Percentiles rank a stretch among this genome's conserved stretches.
phyloP scores from a whole-genome alignment of 1,140 invertebrate genomes.

The Ips nitidus region DNA sequence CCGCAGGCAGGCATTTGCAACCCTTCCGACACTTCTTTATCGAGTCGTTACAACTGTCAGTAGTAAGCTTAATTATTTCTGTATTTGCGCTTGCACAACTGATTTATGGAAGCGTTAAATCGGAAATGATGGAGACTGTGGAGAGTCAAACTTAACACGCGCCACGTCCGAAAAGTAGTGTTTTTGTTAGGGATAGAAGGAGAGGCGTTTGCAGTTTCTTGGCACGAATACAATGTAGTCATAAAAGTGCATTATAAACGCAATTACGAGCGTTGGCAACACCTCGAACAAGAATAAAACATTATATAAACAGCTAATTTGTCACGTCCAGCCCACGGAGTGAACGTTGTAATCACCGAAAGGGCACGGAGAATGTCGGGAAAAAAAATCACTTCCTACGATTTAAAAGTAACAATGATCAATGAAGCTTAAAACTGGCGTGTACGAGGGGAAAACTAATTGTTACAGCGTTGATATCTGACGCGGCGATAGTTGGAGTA shows the following conservation, averaged over 20 bases:
- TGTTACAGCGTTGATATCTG: not conserved
- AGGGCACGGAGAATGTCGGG: constrained; percentile 25
- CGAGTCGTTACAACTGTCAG: constrained; percentile 46
- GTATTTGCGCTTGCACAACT: constrained; percentile 41
- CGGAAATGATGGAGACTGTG: constrained; percentile 24
- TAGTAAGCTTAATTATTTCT: constrained; percentile 45
- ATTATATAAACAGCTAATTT: constrained; percentile 34
- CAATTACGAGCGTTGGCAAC: constrained; percentile 31
- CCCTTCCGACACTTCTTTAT: constrained; percentile 45
- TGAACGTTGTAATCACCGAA: constrained; percentile 28
- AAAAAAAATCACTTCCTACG: constrained; percentile 28
- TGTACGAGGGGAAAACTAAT: constrained; percentile 11
- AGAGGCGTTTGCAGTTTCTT: constrained; percentile 7
- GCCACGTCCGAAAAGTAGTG: too few relatives aligned
- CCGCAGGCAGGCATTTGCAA: constrained; percentile 33
- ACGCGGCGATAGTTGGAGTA: not conserved
- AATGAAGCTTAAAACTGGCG: constrained; percentile 17
- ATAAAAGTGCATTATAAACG: constrained; percentile 30
- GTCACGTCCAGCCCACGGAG: constrained; percentile 29
- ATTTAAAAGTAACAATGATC: constrained; percentile 26
- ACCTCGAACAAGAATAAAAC: constrained; percentile 31
- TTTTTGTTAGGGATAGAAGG: too few relatives aligned
- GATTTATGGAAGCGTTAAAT: constrained; percentile 42
- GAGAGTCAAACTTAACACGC: not conserved
- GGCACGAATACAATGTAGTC: constrained; percentile 31